These are phyloP conservation scores for Calameuta filiformis DNA, from an alignment of 2,888 invertebrate species.

Conservation along the genomic window DNA sequence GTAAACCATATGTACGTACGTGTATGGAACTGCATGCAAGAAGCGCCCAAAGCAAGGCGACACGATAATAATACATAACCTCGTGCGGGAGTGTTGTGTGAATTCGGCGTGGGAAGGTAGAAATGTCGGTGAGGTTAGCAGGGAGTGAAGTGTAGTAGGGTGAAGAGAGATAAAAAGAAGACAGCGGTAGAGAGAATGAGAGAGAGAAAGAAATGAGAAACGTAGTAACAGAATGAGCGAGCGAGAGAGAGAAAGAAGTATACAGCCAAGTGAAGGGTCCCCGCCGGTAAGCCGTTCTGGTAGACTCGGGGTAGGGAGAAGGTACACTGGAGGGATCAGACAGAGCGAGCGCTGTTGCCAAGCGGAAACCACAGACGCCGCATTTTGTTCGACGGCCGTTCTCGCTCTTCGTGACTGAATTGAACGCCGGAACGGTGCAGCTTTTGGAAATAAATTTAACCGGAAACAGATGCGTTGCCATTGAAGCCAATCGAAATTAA, in stretches of 20 bases:
- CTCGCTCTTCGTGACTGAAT: not conserved
- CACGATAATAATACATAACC: not conserved
- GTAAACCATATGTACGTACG: not conserved
- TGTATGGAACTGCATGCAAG: not conserved
- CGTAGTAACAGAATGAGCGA: constrained; percentile 4
- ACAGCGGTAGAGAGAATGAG: not conserved
- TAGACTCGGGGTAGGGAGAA: constrained; percentile 4
- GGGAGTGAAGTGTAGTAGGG: not conserved
- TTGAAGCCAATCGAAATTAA: not conserved
- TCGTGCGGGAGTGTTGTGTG: not conserved
- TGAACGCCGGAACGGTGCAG: not conserved
- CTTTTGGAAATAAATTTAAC: constrained; percentile 1
- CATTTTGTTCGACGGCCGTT: constrained; percentile 34
- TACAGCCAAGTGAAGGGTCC: constrained; percentile 5
- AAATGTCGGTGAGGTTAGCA: not conserved
- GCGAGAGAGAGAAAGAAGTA: constrained; percentile 29
- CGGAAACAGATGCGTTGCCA: not conserved
- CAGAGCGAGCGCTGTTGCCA: constrained; percentile 56
- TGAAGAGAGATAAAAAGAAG: constrained; percentile 2
- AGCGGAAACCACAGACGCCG: constrained; percentile 55
- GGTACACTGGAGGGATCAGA: not conserved
- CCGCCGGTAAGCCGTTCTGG: not conserved
- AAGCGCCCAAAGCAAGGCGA: not conserved
- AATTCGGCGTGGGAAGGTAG: not conserved
- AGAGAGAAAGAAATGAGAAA: constrained; percentile 3